Percentiles rank a stretch among this genome's conserved stretches.
phyloP scores from a whole-genome alignment of 2,888 invertebrate genomes.

The Pyrrhosoma nymphula region DNA sequence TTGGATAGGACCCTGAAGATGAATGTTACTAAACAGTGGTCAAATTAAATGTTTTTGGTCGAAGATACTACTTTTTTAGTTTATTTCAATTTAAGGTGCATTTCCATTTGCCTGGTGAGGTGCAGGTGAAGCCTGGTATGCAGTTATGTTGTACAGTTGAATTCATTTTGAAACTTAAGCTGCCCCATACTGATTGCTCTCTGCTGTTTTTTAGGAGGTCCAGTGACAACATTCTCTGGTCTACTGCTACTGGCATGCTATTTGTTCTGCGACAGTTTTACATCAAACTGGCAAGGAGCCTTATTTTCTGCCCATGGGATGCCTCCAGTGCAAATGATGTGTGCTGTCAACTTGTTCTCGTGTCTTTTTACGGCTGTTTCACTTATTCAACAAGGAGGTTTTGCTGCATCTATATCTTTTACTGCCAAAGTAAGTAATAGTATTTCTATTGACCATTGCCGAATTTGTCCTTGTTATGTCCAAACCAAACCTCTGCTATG shows the following conservation, averaged over 20 bases:
- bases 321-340: constrained; percentile 95
- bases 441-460: constrained; percentile 30
- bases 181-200: not conserved
- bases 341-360: constrained; percentile 96
- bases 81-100: too few relatives aligned
- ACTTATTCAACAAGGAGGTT: constrained; percentile 91
- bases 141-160: too few relatives aligned
- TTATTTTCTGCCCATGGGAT: constrained; percentile 90
- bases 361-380: constrained; percentile 92
- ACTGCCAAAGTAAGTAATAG: constrained; percentile 82
- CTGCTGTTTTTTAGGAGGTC: not conserved
- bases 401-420: constrained; percentile 85
- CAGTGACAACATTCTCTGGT: constrained; percentile 90
- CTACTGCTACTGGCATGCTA: constrained; percentile 92
- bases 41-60: too few relatives aligned
- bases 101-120: too few relatives aligned
- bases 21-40: too few relatives aligned
- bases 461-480: too few relatives aligned
- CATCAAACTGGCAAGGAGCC: constrained; percentile 98
- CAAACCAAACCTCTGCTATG: too few relatives aligned
- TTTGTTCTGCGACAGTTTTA: constrained; percentile 97
- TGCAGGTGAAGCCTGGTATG: too few relatives aligned
- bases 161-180: too few relatives aligned
- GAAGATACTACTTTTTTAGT: too few relatives aligned
- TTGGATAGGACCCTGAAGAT: too few relatives aligned